Base-by-base conservation (phyloP, 2,113 vertebrate species). In the Axis porcinus region DNA sequence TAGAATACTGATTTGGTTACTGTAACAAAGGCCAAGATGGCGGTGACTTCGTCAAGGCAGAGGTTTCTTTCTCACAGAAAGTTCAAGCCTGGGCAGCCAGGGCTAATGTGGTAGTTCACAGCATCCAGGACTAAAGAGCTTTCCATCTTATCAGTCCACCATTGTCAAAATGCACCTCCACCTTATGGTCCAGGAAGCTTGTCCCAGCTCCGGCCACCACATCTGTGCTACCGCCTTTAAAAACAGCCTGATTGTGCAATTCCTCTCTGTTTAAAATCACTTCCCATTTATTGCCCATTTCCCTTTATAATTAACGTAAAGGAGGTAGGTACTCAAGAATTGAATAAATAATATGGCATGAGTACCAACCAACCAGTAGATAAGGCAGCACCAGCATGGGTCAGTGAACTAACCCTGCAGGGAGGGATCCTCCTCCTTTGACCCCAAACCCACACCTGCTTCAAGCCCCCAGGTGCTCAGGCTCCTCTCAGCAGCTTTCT, bases 341-440 rank as follows among this genome's bases (percentile, higher is more conserved):
- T 52, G 64, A 86, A 47, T n/a, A n/a, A n/a, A n/a, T 8, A 2
- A 21, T 14, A 5, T 0, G 28, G 23, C 7, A 3, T 10, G 30
- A 21, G 47, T 40, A 43, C 50, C 13, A 23, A 17, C 17, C 47
- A 13, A 7, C 23, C 45, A 13, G 25, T 12, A 52, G 45, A 12
- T 14, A 17, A 40, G 62, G 28, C 62, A 1, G 0, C 17, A 40
- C 47, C 23, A 2, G 3, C 2, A 8, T 1, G 19, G 36, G 25
- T 54, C 25, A 6, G 16, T 9, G 43, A 78, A 36, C n/a, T 62
- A 45, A 6, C 54, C 33, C 76, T 28, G 14, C 40, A n/a, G 50
- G 23, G 30, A 28, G 78, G 8, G n/a, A 0, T 83, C 43, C 89
- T 74, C 60, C 17, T 78, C 47, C 43, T 52, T 28, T 67, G 57